Conservation (phyloP, 2,888 invertebrate species). For the Thecophora atra region DNA sequence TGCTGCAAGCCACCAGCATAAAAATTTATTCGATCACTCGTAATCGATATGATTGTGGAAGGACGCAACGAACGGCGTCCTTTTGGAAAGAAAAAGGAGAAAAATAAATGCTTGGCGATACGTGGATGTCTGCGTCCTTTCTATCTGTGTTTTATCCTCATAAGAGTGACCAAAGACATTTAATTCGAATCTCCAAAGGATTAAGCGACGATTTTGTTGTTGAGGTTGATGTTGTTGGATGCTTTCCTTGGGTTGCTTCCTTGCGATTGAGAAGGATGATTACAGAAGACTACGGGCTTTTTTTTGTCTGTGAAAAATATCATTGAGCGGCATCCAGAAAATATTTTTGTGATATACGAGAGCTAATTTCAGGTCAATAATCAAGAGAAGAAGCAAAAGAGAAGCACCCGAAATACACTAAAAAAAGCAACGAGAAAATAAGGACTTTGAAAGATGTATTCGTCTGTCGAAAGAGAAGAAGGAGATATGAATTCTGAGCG, state of each 20-base stretch:
- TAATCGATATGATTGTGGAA: conserved; percentile 5
- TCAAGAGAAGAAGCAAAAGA: background rate
- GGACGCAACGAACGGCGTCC: background rate
- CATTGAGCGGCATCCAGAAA: background rate
- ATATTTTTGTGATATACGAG: background rate
- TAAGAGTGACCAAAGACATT: conserved; percentile 32
- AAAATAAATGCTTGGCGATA: conserved; percentile 21
- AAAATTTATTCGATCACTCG: conserved; percentile 27
- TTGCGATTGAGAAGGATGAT: conserved; percentile 4
- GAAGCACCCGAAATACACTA: background rate
- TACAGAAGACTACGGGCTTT: background rate
- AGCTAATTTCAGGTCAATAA: background rate
- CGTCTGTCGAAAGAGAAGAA: background rate
- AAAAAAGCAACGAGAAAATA: no score
- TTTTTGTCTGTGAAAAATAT: background rate
- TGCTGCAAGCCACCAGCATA: conserved; percentile 18
- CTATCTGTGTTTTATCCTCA: conserved; percentile 31
- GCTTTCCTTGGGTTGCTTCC: background rate
- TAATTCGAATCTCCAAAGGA: conserved; percentile 35
- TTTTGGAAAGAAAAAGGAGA: background rate
- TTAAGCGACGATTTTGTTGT: conserved; percentile 21
- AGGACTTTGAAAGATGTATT: no score
- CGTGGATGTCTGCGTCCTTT: conserved; percentile 24
- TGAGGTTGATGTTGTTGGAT: background rate
- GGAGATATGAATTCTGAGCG: background rate